A percentile compares a stretch with the other conserved stretches of the same genome.
Conservation (phyloP, 1,140 invertebrate species). For the Conopomorpha cramerella region DNA sequence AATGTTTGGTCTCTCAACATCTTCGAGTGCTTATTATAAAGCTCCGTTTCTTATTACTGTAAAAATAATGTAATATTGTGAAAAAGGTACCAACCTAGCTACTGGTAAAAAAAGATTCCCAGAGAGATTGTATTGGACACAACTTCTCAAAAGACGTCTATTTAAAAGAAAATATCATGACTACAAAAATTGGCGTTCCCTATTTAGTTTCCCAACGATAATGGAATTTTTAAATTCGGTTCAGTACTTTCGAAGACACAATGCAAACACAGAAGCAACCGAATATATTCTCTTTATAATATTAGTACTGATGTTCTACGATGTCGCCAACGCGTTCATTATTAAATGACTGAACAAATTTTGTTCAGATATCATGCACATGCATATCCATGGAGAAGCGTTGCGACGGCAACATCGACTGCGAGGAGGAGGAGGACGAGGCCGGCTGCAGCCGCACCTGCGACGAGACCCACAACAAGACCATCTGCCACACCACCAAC, state of each 20-base stretch:
- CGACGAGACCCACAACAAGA: constrained; percentile 63
- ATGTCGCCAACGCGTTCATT: background rate
- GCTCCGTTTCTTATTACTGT: too few relatives aligned
- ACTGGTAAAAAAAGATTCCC: too few relatives aligned
- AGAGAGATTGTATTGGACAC: too few relatives aligned
- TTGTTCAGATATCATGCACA: constrained; percentile 56
- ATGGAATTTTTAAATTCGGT: background rate
- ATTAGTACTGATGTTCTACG: too few relatives aligned
- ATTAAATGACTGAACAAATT: background rate
- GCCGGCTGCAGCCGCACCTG: constrained; percentile 65
- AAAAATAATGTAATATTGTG: too few relatives aligned
- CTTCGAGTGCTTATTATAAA: too few relatives aligned
- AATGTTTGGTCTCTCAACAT: too few relatives aligned
- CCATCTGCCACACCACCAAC: constrained; percentile 70
- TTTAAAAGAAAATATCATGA: background rate
- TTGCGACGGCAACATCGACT: constrained; percentile 68
- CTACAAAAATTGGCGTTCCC: background rate
- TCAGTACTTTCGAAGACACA: too few relatives aligned
- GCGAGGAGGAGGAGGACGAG: constrained; percentile 71
- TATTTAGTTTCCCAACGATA: background rate
- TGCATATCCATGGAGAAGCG: constrained; percentile 64
- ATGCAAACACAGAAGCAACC: too few relatives aligned
- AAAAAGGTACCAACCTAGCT: too few relatives aligned
- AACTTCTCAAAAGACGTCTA: too few relatives aligned
- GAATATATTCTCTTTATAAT: too few relatives aligned